These are phyloP conservation scores for Chiroxiphia lanceolata DNA, from an alignment of 2,797 vertebrate genomes.

Conservation along the genomic window DNA sequence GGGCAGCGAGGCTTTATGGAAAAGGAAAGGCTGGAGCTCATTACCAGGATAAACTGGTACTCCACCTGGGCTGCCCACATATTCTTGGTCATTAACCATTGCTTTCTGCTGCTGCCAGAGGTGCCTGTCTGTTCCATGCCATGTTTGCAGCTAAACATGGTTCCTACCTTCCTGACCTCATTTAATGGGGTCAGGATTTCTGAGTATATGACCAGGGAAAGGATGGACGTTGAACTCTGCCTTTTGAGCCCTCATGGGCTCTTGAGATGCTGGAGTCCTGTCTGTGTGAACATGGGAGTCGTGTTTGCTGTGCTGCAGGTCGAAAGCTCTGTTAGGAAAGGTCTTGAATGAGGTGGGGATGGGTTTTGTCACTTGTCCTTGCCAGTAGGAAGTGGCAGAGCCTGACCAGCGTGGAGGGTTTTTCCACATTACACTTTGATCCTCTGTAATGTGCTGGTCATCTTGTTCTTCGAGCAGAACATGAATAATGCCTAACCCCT, in stretches of 20 bases:
- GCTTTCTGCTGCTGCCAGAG: background rate
- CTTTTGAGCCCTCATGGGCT: background rate
- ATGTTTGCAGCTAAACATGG: accelerated
- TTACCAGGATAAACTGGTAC: background rate
- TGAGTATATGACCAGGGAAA: accelerated
- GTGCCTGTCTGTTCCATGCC: background rate
- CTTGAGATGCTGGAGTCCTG: background rate
- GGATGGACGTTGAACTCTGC: background rate
- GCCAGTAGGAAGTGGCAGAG: background rate
- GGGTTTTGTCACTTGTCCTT: background rate
- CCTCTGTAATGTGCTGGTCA: accelerated
- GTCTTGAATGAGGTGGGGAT: background rate
- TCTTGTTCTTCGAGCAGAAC: background rate
- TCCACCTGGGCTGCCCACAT: accelerated
- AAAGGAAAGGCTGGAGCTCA: background rate
- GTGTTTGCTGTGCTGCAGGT: background rate
- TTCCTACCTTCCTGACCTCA: accelerated
- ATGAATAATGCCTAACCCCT: background rate
- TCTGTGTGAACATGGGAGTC: accelerated
- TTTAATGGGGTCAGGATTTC: background rate
- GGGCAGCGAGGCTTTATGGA: background rate
- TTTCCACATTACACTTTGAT: background rate
- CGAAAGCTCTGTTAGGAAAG: background rate
- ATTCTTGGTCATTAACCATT: background rate
- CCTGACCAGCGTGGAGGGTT: accelerated